Evolutionary conservation across 2,888 invertebrate genomes (phyloP).

Genomic region (Polietes domitor): DNA sequence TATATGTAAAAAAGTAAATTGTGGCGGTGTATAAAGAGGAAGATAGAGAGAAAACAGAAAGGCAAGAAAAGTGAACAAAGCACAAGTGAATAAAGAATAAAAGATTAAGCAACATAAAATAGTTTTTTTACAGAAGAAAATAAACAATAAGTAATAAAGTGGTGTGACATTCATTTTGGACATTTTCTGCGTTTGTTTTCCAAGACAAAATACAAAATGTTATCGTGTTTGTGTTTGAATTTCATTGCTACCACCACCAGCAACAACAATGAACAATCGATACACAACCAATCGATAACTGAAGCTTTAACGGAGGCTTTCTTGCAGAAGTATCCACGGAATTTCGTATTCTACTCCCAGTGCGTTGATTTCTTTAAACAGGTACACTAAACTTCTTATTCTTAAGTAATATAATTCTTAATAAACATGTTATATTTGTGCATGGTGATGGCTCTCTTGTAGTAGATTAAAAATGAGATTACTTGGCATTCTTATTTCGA

Average conservation of each 20-base stretch:
- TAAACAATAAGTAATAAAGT: not conserved
- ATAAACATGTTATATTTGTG: constrained; percentile 57
- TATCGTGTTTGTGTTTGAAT: constrained; percentile 90
- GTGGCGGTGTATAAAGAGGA: constrained; percentile 38
- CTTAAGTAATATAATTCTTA: no score
- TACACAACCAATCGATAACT: constrained; percentile 63
- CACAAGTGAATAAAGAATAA: constrained; percentile 41
- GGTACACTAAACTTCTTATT: no score
- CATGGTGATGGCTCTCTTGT: not conserved
- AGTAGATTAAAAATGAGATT: not conserved
- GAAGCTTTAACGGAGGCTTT: constrained; percentile 72
- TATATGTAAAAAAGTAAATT: constrained; percentile 23
- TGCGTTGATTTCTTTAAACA: constrained; percentile 77
- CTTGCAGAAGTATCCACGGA: constrained; percentile 71
- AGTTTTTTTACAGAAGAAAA: constrained; percentile 39
- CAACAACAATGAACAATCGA: constrained; percentile 66
- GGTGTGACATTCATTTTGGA: not conserved
- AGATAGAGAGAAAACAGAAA: constrained; percentile 20
- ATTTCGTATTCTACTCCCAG: constrained; percentile 73
- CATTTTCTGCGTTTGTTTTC: no score
- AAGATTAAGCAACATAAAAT: constrained; percentile 36
- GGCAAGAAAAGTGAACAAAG: constrained; percentile 35
- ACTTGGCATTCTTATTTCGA: no score
- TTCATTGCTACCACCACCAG: constrained; percentile 74
- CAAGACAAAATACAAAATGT: no score